Evolutionary conservation across 2,888 invertebrate species (phyloP).

Genomic region (Cryptops parisi): DNA sequence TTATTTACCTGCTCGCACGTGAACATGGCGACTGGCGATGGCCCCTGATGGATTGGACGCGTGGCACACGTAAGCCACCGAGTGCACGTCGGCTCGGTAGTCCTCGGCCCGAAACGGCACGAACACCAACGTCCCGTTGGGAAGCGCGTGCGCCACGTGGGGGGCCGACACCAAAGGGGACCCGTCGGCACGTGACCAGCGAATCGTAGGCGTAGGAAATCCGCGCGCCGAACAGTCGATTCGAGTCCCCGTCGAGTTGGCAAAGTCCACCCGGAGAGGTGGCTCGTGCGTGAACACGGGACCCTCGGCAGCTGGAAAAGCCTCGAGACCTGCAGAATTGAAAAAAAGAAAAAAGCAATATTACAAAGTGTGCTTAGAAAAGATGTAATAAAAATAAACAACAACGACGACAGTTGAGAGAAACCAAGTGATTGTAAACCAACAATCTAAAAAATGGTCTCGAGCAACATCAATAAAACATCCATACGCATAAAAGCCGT

Average conservation of each 20-base stretch:
- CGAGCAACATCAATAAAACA: no score
- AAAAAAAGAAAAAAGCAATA: no score
- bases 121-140: slow-evolving; percentile 24
- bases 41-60: slow-evolving; percentile 23
- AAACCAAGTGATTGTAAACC: no score
- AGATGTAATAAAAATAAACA: no score
- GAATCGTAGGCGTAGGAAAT: slow-evolving; percentile 25
- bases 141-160: slow-evolving; percentile 23
- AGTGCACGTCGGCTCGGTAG: slow-evolving; percentile 23
- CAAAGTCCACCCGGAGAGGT: slow-evolving; percentile 24
- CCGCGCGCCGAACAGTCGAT: slow-evolving; percentile 27
- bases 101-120: slow-evolving; percentile 22
- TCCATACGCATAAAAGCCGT: no score
- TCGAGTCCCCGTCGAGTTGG: slow-evolving; percentile 26
- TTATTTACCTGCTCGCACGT: slow-evolving; percentile 23
- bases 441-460: no score
- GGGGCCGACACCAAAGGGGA: slow-evolving; percentile 24
- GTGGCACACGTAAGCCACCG: slow-evolving; percentile 23
- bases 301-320: slow-evolving; percentile 8
- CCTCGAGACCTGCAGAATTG: not conserved
- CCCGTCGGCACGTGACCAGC: slow-evolving; percentile 26
- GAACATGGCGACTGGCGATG: slow-evolving; percentile 23
- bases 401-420: no score
- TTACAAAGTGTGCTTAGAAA: no score
- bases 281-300: slow-evolving; percentile 12